A percentile compares a stretch with the other conserved stretches of the same genome.
These are phyloP conservation scores for Propithecus deckenii DNA, from an alignment of 2,797 vertebrate genomes.

Conservation along the genomic window DNA sequence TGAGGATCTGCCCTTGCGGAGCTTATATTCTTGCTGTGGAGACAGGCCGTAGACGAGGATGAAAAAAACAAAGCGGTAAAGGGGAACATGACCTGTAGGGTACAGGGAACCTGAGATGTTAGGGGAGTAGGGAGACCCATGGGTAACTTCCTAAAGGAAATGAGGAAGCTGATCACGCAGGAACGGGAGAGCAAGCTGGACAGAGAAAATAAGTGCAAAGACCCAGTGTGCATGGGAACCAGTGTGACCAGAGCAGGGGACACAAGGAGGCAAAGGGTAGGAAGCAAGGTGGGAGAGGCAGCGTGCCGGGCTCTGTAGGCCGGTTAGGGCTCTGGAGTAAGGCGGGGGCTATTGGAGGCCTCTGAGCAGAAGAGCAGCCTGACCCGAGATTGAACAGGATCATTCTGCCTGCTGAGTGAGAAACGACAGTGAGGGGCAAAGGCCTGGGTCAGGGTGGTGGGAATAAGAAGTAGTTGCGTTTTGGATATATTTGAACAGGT, in stretches of 20 bases:
- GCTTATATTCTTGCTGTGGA: not conserved
- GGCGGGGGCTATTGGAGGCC: not conserved
- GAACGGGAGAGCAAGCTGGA: not conserved
- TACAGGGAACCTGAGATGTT: not conserved
- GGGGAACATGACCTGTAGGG: not conserved
- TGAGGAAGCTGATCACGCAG: not conserved
- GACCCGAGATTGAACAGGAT: not conserved
- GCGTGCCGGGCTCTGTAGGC: not conserved
- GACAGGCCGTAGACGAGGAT: not conserved
- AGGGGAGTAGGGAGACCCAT: not conserved
- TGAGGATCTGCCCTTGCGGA: not conserved
- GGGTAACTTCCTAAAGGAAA: not conserved
- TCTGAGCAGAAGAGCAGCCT: not conserved
- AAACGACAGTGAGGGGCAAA: not conserved
- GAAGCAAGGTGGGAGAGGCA: not conserved
- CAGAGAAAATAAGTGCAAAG: not conserved
- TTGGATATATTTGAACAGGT: not conserved
- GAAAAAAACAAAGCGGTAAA: not conserved
- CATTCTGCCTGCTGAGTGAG: not conserved
- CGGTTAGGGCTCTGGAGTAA: not conserved
- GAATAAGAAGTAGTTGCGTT: not conserved
- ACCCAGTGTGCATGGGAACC: not conserved
- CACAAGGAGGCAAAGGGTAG: not conserved
- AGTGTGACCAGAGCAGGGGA: not conserved
- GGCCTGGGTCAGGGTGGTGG: not conserved